phyloP scores from a whole-genome alignment of 2,888 invertebrate species.

The Apantesis nais region DNA sequence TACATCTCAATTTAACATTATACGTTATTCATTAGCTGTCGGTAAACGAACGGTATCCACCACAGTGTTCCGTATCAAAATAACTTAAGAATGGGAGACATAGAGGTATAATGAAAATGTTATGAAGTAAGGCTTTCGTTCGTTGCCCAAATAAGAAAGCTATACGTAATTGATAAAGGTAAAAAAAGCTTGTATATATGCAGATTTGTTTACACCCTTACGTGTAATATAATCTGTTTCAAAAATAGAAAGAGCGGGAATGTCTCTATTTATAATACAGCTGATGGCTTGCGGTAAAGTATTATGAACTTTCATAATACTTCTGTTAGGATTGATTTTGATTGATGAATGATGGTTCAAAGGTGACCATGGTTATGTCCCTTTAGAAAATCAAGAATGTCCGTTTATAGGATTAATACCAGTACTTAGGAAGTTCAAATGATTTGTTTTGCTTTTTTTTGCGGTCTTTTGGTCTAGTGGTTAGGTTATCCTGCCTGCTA shows the following conservation, averaged over 20 bases:
- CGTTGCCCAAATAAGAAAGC: neutral
- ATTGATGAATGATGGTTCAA: neutral
- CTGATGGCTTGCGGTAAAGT: neutral
- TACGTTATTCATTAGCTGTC: neutral
- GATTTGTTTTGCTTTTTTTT: too few relatives aligned
- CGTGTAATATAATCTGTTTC: neutral
- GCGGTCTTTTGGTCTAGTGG: too few relatives aligned
- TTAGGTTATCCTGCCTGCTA: too few relatives aligned
- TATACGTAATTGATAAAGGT: neutral
- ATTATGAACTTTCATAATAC: neutral
- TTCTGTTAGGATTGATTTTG: neutral
- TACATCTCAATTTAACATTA: neutral
- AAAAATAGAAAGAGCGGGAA: neutral
- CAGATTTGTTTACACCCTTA: neutral
- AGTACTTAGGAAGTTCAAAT: neutral
- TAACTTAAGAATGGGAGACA: neutral
- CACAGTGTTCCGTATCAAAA: neutral
- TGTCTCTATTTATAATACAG: neutral
- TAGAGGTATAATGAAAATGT: neutral
- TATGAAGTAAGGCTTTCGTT: neutral
- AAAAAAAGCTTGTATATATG: neutral
- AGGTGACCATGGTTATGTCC: neutral
- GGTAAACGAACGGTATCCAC: neutral
- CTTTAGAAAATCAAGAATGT: neutral
- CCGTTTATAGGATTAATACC: neutral